Base-by-base conservation (phyloP, 2,797 vertebrate species). In the Garrulus glandarius region DNA sequence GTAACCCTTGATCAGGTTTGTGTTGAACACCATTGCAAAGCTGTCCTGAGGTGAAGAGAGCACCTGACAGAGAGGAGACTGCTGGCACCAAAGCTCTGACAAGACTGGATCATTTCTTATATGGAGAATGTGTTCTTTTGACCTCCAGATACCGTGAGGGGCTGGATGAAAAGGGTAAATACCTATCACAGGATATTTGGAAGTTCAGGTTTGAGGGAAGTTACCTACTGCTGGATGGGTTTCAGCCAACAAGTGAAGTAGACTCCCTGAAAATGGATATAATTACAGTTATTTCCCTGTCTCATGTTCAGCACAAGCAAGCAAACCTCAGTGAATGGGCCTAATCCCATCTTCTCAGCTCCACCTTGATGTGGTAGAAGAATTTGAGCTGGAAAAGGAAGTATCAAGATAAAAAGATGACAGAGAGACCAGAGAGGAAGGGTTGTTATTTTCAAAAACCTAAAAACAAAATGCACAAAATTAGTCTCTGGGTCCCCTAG, bases 331-430 rank as follows among this genome's bases (percentile, higher is more conserved):
- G 10, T 39, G 24, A 53, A 76, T 27, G 17, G 43, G 22, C 15
- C 20, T 43, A 29, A 43, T 39, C 23, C 64, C 36, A 15, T 47
- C 13, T 67, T 78, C n/a, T 69, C 63, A 77, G 47, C 39, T 82
- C 27, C 0, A 0, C n/a, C 44, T 44, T 41, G 39, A 26, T n/a
- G 34, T 22, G 26, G 20, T 8, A 65, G 64, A 67, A 37, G 46
- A 64, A 77, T 50, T 79, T 0, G 2, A 60, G 10, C 11, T 72
- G 53, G 52, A 68, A 60, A 55, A 70, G 6, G 22, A 83, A 26
- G 30, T 6, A 72, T 30, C 27, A 83, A 55, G 36, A 17, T 22
- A 52, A 65, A 86, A 83, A 15, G 14, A 32, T 30, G 53, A 15
- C 14, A 61, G n/a, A 68, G 12, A 68, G 19, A 61, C 8, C 7